Percentiles rank a stretch among this genome's conserved stretches.
These are phyloP conservation scores for Takifugu bimaculatus DNA, from an alignment of 2,113 vertebrate species.

Conservation along the genomic window DNA sequence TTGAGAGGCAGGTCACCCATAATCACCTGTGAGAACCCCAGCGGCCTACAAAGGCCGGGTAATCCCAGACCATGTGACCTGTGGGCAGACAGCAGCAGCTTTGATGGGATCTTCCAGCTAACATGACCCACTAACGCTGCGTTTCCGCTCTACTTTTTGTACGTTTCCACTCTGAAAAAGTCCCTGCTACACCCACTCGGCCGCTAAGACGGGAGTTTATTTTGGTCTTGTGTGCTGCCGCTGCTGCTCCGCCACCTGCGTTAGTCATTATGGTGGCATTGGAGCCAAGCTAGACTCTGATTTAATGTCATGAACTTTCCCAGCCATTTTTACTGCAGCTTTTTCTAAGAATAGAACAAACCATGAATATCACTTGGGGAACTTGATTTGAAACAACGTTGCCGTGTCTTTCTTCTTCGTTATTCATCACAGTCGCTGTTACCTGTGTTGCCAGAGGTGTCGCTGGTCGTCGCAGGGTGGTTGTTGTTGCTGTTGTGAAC, in stretches of 20 bases:
- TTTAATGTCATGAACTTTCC: neutral
- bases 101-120: constrained; percentile 56
- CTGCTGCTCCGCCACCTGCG: neutral
- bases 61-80: constrained; percentile 72
- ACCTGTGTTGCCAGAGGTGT: constrained; percentile 81
- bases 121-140: constrained; percentile 16
- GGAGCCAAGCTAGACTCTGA: no score
- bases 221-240: neutral
- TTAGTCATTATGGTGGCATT: neutral
- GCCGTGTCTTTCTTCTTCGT: no score
- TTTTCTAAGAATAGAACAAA: neutral
- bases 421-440: constrained; percentile 1
- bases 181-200: no score
- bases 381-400: no score
- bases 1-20: constrained; percentile 56
- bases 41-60: constrained; percentile 64
- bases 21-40: constrained; percentile 75
- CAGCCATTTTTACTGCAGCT: neutral
- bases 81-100: constrained; percentile 70
- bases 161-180: no score
- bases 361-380: neutral
- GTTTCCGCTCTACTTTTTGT: no score
- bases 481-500: constrained; percentile 82
- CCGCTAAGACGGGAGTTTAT: no score
- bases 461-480: constrained; percentile 65